Evolutionary conservation across 2,113 vertebrate genomes (phyloP).

Genomic region (Nothoprocta perdicaria): DNA sequence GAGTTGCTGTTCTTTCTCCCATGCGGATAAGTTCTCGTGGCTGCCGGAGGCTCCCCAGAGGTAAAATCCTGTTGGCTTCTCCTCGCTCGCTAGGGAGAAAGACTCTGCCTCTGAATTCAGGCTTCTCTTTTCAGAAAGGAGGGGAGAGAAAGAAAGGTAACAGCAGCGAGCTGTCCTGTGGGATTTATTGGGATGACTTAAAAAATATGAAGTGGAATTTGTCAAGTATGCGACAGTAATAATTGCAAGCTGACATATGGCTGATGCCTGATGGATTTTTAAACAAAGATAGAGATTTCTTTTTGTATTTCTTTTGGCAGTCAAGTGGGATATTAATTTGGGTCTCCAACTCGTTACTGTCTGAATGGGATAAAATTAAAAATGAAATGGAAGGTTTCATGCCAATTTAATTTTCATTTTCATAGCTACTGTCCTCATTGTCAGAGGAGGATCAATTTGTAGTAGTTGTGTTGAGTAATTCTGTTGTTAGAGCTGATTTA

Average conservation of each 20-base stretch:
- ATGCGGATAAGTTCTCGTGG: accelerated
- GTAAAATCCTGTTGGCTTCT: neutral
- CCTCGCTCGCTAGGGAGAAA: neutral
- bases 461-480: neutral
- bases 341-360: neutral
- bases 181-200: neutral
- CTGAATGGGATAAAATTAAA: neutral
- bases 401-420: neutral
- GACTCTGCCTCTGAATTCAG: neutral
- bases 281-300: neutral
- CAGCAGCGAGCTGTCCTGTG: neutral
- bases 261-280: neutral
- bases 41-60: neutral
- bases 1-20: neutral
- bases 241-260: neutral
- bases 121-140: neutral
- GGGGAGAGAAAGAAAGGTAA: too few species aligned
- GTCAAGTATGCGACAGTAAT: neutral
- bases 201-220: neutral
- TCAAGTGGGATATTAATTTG: neutral
- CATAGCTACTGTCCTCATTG: neutral
- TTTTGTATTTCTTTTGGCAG: neutral
- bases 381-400: neutral
- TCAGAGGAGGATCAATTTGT: neutral
- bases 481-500: neutral